These are phyloP conservation scores for Alces alces DNA, from an alignment of 2,113 vertebrate genomes.

Conservation along the genomic window DNA sequence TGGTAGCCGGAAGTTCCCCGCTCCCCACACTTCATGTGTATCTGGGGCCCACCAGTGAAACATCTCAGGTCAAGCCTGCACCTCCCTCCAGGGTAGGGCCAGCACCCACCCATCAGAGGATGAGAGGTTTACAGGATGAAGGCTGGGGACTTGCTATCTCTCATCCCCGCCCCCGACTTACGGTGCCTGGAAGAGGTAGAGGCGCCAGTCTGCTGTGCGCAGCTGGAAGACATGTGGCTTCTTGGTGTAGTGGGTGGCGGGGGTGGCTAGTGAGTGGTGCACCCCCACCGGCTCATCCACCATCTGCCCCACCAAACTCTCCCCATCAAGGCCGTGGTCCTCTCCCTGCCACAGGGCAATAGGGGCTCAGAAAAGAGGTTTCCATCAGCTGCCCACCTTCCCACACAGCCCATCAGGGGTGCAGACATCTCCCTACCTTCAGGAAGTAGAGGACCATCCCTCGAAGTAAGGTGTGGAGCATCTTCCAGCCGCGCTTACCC, in stretches of 20 bases:
- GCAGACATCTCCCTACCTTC: slow-evolving; percentile 80
- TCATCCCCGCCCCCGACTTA: slow-evolving; percentile 75
- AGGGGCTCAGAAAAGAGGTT: background rate
- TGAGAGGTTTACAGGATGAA: too few relatives aligned
- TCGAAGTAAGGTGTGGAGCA: slow-evolving; percentile 87
- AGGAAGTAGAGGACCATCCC: slow-evolving; percentile 91
- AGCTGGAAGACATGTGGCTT: slow-evolving; percentile 90
- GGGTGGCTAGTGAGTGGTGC: slow-evolving; percentile 90
- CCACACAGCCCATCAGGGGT: fast-evolving
- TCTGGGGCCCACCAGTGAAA: background rate
- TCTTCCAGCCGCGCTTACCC: slow-evolving; percentile 94
- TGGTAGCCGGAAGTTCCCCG: background rate
- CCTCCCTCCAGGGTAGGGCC: background rate
- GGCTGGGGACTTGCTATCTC: background rate
- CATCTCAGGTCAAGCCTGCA: background rate
- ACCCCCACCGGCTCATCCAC: slow-evolving; percentile 89
- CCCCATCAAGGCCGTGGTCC: slow-evolving; percentile 61
- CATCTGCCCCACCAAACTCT: slow-evolving; percentile 70
- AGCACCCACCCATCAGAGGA: background rate
- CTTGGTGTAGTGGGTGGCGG: slow-evolving; percentile 89
- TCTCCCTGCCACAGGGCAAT: slow-evolving; percentile 53
- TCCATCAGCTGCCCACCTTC: background rate
- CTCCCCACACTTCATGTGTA: background rate
- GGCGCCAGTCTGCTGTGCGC: slow-evolving; percentile 91
- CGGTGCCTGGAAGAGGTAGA: slow-evolving; percentile 93